Evolutionary conservation across 2,888 invertebrate species (phyloP).

Genomic region (Eurois occulta): DNA sequence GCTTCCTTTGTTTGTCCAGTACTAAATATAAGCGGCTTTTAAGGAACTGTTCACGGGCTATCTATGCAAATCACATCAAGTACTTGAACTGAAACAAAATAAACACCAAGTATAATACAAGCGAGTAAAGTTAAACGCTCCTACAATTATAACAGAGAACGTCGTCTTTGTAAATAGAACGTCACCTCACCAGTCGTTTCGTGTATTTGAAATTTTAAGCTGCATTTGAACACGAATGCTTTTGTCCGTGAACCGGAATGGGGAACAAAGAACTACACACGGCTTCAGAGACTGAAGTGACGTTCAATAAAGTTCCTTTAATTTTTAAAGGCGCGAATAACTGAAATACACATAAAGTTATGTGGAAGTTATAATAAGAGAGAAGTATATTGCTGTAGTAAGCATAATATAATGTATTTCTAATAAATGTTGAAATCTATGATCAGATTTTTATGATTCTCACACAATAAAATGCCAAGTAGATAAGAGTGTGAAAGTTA

Average conservation of each 20-base stretch:
- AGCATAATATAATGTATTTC: neutral
- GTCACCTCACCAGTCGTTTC: slow-evolving; percentile 72
- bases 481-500: neutral
- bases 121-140: slow-evolving; percentile 46
- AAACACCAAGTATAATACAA: slow-evolving; percentile 47
- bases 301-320: slow-evolving; percentile 59
- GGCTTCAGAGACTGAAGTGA: slow-evolving; percentile 52
- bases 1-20: slow-evolving; percentile 61
- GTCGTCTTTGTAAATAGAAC: slow-evolving; percentile 68
- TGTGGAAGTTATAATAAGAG: neutral
- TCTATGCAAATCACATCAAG: slow-evolving; percentile 64
- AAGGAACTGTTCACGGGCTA: slow-evolving; percentile 55
- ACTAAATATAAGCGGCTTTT: slow-evolving; percentile 60
- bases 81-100: slow-evolving; percentile 54
- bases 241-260: slow-evolving; percentile 73
- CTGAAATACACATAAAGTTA: slow-evolving; percentile 3
- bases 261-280: slow-evolving; percentile 69
- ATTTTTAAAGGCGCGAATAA: slow-evolving; percentile 31
- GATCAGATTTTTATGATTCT: neutral
- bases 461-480: neutral
- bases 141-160: slow-evolving; percentile 47
- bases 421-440: neutral
- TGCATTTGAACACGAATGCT: slow-evolving; percentile 77
- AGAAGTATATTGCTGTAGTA: neutral
- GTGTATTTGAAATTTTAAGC: slow-evolving; percentile 74